Conservation (phyloP, 2,113 vertebrate species). For the Larimichthys polyactis region DNA sequence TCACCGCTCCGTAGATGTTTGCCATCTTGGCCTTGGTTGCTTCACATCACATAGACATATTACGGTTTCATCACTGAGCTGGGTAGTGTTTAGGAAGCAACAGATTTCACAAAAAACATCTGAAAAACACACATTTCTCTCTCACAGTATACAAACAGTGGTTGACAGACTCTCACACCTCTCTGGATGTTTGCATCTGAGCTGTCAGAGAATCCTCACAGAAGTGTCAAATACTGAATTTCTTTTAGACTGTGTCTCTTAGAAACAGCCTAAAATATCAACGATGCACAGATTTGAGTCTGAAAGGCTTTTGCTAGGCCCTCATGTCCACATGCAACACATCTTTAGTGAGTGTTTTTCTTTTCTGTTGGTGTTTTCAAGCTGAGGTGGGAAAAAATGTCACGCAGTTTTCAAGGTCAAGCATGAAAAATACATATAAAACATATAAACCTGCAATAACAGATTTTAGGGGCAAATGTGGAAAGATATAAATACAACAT, state of each 20-base stretch:
- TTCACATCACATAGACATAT: background rate
- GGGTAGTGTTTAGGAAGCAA: background rate
- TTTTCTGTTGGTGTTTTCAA: background rate
- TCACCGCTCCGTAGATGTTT: background rate
- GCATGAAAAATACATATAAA: too few relatives aligned
- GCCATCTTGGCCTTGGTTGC: background rate
- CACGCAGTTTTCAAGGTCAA: background rate
- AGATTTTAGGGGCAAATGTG: too few relatives aligned
- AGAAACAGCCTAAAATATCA: background rate
- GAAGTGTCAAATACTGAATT: constrained; percentile 50
- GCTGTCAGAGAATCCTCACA: constrained; percentile 40
- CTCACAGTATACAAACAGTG: background rate
- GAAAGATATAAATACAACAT: too few relatives aligned
- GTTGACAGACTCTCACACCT: constrained; percentile 24
- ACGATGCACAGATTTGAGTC: background rate
- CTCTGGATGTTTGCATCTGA: constrained; percentile 24
- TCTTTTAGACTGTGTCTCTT: background rate
- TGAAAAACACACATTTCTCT: constrained; percentile 8
- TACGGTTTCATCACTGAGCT: background rate
- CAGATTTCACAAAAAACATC: background rate
- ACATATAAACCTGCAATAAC: too few relatives aligned
- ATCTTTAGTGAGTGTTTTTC: background rate
- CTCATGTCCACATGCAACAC: background rate
- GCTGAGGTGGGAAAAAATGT: background rate
- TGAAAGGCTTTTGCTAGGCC: background rate